phyloP scores from a whole-genome alignment of 1,140 invertebrate species.

The Drosophila micromelanica region DNA sequence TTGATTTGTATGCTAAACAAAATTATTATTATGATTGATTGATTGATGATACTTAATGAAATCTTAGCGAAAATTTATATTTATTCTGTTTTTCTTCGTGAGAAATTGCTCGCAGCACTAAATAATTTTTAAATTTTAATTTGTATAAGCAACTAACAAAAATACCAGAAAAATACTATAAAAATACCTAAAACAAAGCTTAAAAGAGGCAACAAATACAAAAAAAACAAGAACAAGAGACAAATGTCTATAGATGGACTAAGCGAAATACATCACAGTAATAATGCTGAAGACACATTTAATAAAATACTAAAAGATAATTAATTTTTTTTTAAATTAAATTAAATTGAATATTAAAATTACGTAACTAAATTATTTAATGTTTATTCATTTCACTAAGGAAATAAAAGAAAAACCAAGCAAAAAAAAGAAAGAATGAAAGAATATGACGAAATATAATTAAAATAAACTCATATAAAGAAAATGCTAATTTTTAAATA shows the following conservation, averaged over 20 bases:
- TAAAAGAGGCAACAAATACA: constrained; percentile 66
- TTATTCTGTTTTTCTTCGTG: constrained; percentile 39
- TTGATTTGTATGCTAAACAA: constrained; percentile 67
- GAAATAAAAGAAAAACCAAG: constrained; percentile 29
- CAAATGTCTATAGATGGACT: constrained; percentile 69
- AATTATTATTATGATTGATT: constrained; percentile 69
- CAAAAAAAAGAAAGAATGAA: constrained; percentile 22
- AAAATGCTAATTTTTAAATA: constrained; percentile 41
- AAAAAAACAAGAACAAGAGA: constrained; percentile 46
- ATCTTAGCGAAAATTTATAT: constrained; percentile 78
- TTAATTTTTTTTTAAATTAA: constrained; percentile 58
- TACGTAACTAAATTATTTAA: constrained; percentile 78
- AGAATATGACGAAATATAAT: constrained; percentile 20
- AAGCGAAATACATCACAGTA: constrained; percentile 28
- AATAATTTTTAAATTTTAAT: constrained; percentile 47
- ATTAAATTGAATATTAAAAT: constrained; percentile 73
- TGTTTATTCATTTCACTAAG: constrained; percentile 72
- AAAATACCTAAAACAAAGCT: constrained; percentile 64
- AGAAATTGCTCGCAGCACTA: constrained; percentile 33
- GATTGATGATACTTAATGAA: constrained; percentile 49
- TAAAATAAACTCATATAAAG: constrained; percentile 32
- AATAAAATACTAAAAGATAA: constrained; percentile 42
- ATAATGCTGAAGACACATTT: constrained; percentile 39
- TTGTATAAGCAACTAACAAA: constrained; percentile 33
- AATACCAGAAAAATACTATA: constrained; percentile 14